A percentile compares a stretch with the other conserved stretches of the same genome.
These are phyloP conservation scores for Calcarius lapponicus DNA, from an alignment of 2,797 vertebrate species.

Conservation along the genomic window DNA sequence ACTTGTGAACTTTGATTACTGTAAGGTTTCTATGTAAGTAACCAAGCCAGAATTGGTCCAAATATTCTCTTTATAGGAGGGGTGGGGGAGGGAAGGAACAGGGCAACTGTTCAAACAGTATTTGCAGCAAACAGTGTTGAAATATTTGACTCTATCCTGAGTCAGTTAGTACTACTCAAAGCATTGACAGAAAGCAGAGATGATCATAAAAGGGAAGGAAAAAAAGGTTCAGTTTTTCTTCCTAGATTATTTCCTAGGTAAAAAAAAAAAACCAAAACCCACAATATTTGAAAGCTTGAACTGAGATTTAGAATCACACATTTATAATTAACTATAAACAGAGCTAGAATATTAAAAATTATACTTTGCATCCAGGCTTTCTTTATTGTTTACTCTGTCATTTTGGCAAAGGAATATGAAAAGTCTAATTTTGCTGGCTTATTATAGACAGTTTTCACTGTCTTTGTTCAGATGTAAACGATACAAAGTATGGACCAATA, in stretches of 20 bases:
- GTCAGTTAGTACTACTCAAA: background rate
- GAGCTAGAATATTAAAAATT: background rate
- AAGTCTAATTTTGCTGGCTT: background rate
- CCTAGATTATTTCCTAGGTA: background rate
- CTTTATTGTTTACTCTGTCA: background rate
- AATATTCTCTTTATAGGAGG: background rate
- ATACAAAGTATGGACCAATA: background rate
- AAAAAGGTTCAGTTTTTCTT: background rate
- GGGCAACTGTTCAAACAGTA: background rate
- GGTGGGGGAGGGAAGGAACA: background rate
- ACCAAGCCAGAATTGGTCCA: background rate
- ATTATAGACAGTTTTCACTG: background rate
- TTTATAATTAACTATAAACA: background rate
- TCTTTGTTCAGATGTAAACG: background rate
- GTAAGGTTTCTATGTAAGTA: background rate
- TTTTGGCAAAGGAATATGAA: background rate
- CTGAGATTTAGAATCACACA: background rate
- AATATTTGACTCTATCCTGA: background rate
- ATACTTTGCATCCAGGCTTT: background rate
- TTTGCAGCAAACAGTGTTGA: background rate
- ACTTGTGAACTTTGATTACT: background rate
- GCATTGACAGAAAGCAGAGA: background rate
- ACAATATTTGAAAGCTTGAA: background rate
- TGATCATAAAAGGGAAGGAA: background rate
- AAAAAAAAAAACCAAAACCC: background rate